phyloP scores from a whole-genome alignment of 1,140 invertebrate genomes.

The Bombyx mandarina region DNA sequence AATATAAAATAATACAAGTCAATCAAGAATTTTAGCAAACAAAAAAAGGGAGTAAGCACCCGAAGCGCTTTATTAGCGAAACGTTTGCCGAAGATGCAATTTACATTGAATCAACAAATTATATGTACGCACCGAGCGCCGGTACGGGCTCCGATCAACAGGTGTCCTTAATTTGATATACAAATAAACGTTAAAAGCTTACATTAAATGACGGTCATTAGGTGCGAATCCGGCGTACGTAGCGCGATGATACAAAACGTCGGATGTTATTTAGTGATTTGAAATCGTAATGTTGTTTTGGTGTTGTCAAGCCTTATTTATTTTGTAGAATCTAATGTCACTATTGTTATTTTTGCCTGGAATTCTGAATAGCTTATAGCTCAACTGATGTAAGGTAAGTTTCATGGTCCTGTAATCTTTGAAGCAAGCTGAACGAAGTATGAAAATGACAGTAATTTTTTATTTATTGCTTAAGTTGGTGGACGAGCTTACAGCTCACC shows the following conservation, averaged over 20 bases:
- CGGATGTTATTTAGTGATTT: too few relatives aligned
- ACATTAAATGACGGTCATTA: slow-evolving; percentile 25
- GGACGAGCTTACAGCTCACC: too few relatives aligned
- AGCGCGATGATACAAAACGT: slow-evolving; percentile 7
- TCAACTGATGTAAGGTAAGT: too few relatives aligned
- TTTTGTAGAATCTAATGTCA: neutral
- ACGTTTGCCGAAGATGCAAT: slow-evolving; percentile 24
- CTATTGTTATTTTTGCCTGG: neutral
- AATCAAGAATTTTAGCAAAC: slow-evolving; percentile 1
- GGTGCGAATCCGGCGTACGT: slow-evolving; percentile 9
- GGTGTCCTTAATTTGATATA: slow-evolving; percentile 49
- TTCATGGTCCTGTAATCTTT: neutral
- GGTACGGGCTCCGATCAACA: slow-evolving; percentile 30
- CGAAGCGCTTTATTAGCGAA: slow-evolving; percentile 17
- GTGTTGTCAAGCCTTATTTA: neutral
- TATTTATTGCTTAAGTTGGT: too few relatives aligned
- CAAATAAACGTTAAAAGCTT: slow-evolving; percentile 38
- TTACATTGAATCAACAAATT: slow-evolving; percentile 49
- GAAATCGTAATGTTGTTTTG: neutral
- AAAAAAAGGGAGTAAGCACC: slow-evolving; percentile 8
- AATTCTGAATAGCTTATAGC: neutral
- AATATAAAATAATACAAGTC: too few relatives aligned
- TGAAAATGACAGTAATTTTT: too few relatives aligned
- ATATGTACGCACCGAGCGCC: slow-evolving; percentile 15
- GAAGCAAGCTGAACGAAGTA: too few relatives aligned